phyloP scores from a whole-genome alignment of 2,888 invertebrate species.

The Eustalomyia histrio region DNA sequence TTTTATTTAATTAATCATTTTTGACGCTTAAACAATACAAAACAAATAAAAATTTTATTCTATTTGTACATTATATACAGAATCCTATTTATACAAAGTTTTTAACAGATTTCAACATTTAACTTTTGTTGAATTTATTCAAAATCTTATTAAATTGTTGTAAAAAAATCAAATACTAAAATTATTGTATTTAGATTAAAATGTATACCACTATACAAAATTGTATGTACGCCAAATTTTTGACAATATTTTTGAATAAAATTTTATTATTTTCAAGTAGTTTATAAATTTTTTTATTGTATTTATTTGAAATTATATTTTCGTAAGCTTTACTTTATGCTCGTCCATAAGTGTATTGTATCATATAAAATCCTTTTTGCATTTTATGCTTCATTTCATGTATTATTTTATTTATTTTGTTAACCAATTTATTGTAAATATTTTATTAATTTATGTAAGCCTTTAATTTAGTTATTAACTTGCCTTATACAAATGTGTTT shows the following conservation, averaged over 20 bases:
- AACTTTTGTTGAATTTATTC: constrained; percentile 58
- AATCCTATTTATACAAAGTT: constrained; percentile 56
- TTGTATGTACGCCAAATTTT: constrained; percentile 46
- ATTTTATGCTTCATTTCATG: constrained; percentile 10
- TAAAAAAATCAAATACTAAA: constrained; percentile 31
- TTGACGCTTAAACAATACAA: constrained; percentile 52
- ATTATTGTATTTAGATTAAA: constrained; percentile 26
- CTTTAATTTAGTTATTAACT: no score
- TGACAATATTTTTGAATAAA: constrained; percentile 36
- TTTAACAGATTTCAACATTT: constrained; percentile 38
- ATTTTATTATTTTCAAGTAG: constrained; percentile 24
- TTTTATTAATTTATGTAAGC: neutral
- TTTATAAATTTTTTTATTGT: neutral
- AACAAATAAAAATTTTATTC: constrained; percentile 12
- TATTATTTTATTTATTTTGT: constrained; percentile 1
- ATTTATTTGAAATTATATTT: neutral
- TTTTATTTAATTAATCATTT: constrained; percentile 41
- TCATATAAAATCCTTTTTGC: neutral
- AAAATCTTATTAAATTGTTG: constrained; percentile 62
- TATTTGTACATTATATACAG: constrained; percentile 35
- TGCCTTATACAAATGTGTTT: no score
- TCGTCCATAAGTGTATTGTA: constrained; percentile 3
- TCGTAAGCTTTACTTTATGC: constrained; percentile 11
- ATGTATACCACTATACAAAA: constrained; percentile 12
- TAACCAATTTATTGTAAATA: constrained; percentile 36